phyloP scores from a whole-genome alignment of 2,113 vertebrate genomes.

The Eptesicus fuscus region DNA sequence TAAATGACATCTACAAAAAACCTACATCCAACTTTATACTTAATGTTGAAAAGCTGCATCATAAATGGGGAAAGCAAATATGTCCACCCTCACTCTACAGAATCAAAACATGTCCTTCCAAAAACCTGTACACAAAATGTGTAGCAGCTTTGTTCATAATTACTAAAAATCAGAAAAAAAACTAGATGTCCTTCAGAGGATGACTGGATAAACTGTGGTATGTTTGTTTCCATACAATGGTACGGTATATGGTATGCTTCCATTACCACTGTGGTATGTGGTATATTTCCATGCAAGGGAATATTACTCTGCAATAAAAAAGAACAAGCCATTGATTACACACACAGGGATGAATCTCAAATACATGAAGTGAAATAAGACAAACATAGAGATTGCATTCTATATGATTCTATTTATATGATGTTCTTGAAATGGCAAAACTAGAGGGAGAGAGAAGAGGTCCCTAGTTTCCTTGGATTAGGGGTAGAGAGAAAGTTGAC shows the following conservation, averaged over 20 bases:
- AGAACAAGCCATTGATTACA: no score
- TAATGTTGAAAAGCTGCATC: background rate
- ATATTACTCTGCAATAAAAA: background rate
- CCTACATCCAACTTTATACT: background rate
- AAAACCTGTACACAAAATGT: background rate
- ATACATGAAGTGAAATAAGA: background rate
- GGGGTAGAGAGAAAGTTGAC: background rate
- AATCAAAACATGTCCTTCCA: background rate
- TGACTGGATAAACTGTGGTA: background rate
- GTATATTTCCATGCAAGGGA: background rate
- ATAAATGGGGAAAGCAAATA: background rate
- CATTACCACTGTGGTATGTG: background rate
- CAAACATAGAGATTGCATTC: no score
- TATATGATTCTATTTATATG: no score
- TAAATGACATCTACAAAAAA: background rate
- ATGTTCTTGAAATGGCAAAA: no score
- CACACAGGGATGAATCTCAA: background rate
- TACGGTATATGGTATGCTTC: fast-evolving
- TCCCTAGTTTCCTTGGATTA: fast-evolving
- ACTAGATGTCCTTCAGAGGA: background rate
- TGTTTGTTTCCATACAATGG: no score
- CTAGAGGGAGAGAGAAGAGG: background rate
- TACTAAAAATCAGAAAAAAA: background rate
- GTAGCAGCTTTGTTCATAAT: background rate
- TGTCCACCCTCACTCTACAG: background rate